Conservation (phyloP, 23 tunicate genomes). For the Oikopleura vanhoeffeni region DNA sequence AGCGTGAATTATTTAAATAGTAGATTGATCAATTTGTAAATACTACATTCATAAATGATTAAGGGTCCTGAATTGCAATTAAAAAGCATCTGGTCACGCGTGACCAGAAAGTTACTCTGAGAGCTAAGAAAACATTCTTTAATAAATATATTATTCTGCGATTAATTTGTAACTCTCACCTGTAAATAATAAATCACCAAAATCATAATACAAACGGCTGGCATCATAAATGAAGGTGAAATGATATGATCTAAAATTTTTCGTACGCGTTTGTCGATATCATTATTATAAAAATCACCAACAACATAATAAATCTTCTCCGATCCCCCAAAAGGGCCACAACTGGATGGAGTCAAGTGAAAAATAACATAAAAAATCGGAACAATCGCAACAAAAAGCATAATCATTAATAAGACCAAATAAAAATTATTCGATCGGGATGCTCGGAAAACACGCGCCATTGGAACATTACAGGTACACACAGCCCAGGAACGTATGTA, state of each 20-base stretch:
- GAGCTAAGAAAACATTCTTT: too few relatives aligned
- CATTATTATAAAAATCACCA: slow-evolving; percentile 19
- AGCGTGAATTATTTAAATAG: too few relatives aligned
- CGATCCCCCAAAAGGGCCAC: slow-evolving; percentile 11
- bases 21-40: too few relatives aligned
- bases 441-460: slow-evolving; percentile 41
- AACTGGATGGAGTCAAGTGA: not conserved
- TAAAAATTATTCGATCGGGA: slow-evolving; percentile 56
- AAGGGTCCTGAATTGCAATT: too few relatives aligned
- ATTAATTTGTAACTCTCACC: too few relatives aligned
- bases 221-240: slow-evolving; percentile 38
- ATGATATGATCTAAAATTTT: slow-evolving; percentile 22
- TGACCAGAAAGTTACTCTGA: too few relatives aligned
- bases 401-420: slow-evolving; percentile 37
- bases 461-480: slow-evolving; percentile 43
- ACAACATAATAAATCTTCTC: not conserved
- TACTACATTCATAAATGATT: too few relatives aligned
- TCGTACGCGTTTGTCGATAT: slow-evolving; percentile 25
- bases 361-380: slow-evolving; percentile 52
- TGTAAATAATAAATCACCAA: slow-evolving; percentile 54
- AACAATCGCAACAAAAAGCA: slow-evolving; percentile 47
- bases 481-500: slow-evolving; percentile 68
- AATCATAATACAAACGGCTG: slow-evolving; percentile 33
- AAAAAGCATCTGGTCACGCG: too few relatives aligned
- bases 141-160: too few relatives aligned